phyloP scores from a whole-genome alignment of 2,113 vertebrate genomes.

The Onychostruthus taczanowskii region DNA sequence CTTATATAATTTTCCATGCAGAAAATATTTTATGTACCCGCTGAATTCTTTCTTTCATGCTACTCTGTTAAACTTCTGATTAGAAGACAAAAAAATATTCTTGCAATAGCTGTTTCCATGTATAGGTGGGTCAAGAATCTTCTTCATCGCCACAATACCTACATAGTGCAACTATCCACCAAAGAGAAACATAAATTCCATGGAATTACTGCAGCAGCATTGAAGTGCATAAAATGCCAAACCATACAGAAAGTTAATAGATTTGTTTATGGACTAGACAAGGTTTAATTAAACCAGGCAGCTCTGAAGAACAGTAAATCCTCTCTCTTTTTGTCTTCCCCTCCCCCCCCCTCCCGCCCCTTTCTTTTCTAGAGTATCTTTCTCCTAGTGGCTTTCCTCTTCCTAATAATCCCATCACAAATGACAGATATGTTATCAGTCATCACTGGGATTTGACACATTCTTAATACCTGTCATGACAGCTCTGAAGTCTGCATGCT shows the following conservation, averaged over 20 bases:
- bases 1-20: neutral
- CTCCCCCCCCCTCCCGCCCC: neutral
- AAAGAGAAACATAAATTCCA: neutral
- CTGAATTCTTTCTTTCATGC: neutral
- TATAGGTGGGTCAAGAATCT: neutral
- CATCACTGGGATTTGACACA: constrained; percentile 55
- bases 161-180: neutral
- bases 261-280: constrained; percentile 58
- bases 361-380: constrained; percentile 31
- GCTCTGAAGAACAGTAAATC: constrained; percentile 40
- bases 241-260: constrained; percentile 42
- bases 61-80: neutral
- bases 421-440: constrained; percentile 69
- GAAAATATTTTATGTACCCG: neutral
- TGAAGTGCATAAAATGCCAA: neutral
- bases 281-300: constrained; percentile 55
- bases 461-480: constrained; percentile 64
- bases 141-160: neutral
- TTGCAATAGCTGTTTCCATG: neutral
- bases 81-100: neutral
- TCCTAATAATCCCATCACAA: constrained; percentile 59
- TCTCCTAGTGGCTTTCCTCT: constrained; percentile 39
- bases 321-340: neutral
- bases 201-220: neutral
- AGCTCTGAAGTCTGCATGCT: constrained; percentile 44